A percentile compares a stretch with the other conserved stretches of the same genome.
phyloP scores from a whole-genome alignment of 2,113 vertebrate genomes.

The Lethenteron reissneri region DNA sequence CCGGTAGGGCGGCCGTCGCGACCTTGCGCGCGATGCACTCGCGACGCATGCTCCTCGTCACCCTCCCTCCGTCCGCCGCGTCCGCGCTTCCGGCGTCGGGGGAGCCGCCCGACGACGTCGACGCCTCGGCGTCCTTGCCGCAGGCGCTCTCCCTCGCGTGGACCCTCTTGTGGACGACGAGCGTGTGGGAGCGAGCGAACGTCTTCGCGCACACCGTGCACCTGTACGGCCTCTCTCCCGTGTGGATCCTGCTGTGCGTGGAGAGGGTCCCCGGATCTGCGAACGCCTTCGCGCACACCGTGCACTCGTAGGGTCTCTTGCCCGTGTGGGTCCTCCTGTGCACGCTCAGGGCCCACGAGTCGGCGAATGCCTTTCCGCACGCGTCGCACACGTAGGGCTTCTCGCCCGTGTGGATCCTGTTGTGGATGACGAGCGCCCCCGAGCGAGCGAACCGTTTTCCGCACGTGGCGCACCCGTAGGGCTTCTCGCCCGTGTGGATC shows the following conservation, averaged over 20 bases:
- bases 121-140: no score
- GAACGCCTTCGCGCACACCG: background rate
- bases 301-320: background rate
- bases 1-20: no score
- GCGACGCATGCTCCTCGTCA: no score
- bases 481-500: background rate
- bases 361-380: background rate
- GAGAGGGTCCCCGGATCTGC: background rate
- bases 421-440: background rate
- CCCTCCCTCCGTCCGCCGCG: no score
- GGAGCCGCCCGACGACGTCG: no score
- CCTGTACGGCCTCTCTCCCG: no score
- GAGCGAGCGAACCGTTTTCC: background rate
- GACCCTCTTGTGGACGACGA: conserved; percentile 1
- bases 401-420: background rate
- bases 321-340: conserved; percentile 1
- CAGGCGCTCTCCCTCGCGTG: background rate
- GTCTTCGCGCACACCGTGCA: no score
- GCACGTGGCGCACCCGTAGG: background rate
- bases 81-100: no score
- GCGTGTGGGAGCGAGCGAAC: background rate
- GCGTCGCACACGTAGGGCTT: background rate
- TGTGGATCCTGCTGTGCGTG: no score
- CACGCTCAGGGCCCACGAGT: background rate
- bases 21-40: no score